phyloP scores from a whole-genome alignment of 2,888 invertebrate genomes.

The Lasiommata megera region DNA sequence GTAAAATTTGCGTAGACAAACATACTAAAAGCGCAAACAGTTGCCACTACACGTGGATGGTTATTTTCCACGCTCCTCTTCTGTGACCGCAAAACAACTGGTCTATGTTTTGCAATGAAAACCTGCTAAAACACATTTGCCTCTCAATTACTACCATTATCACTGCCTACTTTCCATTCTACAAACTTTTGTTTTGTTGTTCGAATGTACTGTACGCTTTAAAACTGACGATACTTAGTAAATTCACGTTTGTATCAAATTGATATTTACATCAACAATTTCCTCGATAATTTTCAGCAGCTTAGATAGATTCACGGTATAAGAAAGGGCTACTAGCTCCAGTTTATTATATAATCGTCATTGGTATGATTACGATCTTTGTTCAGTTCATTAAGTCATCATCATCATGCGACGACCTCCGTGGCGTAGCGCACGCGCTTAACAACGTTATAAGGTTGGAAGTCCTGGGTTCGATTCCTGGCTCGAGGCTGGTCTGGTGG shows the following conservation, averaged over 20 bases:
- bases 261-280: conserved; percentile 40
- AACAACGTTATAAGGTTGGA: no score
- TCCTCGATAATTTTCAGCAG: conserved; percentile 17
- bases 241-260: no score
- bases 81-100: conserved; percentile 36
- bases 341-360: background rate
- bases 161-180: conserved; percentile 56
- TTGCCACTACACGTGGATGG: background rate
- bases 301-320: background rate
- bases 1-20: background rate
- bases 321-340: background rate
- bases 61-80: background rate
- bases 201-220: background rate
- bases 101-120: conserved; percentile 45
- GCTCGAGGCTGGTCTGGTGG: no score
- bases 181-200: background rate
- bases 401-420: no score
- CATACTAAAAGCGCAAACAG: conserved; percentile 7
- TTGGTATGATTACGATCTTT: background rate
- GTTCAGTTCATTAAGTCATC: no score
- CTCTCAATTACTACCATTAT: conserved; percentile 56
- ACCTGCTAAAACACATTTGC: conserved; percentile 58
- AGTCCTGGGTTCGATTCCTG: no score
- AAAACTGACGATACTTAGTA: background rate
- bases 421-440: no score